Base-by-base conservation (phyloP, 2,888 invertebrate species). In the Caenorhabditis imperialis region DNA sequence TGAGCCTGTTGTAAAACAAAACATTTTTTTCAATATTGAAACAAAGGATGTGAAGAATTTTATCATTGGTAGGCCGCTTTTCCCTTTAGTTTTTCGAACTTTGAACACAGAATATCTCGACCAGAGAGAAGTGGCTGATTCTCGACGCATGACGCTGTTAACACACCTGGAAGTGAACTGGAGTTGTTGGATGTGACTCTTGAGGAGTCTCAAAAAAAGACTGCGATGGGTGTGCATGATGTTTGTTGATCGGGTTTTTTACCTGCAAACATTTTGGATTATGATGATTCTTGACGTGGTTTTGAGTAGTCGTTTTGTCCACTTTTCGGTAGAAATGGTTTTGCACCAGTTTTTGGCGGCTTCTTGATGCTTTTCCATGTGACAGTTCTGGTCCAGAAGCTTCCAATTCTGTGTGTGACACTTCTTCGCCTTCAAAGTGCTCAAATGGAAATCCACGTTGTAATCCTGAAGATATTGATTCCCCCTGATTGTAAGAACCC, bases 141-240 rank as follows among this genome's bases (percentile, higher is more conserved):
- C 10, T 30, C 30, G 10, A 30, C 30, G 30, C 30, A 30, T 30
- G 30, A 30, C 30, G 30, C 30, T 30, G 30, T 7, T 7, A 7
- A 30, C 6, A 30, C 7, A 30, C 10, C 6, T 30, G 30, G 30
- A 30, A 30, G 30, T 10, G 10, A 30, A 30, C 10, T 30, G 6
- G 30, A 30, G 10, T 30, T 30, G 10, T 30, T 30, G 6, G 30
- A 30, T 7, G 6, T 30, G 30, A 30, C 10, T 30, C 10, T 30
- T 44, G 44, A 18, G 27, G 33, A 63, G 23, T 45, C 47, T 55
- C 40, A 65, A 48, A 16, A 27, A n/a, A 23, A 47, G 27, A n/a
- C 2, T 23, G 16, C 27, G 54, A 63, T 63, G 63, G 67, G 42
- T 67, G 67, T 67, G 67, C 67, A 67, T 67, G 67, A 57, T 67